phyloP scores from a whole-genome alignment of 2,797 vertebrate genomes.

The Catostomus latipinnis region DNA sequence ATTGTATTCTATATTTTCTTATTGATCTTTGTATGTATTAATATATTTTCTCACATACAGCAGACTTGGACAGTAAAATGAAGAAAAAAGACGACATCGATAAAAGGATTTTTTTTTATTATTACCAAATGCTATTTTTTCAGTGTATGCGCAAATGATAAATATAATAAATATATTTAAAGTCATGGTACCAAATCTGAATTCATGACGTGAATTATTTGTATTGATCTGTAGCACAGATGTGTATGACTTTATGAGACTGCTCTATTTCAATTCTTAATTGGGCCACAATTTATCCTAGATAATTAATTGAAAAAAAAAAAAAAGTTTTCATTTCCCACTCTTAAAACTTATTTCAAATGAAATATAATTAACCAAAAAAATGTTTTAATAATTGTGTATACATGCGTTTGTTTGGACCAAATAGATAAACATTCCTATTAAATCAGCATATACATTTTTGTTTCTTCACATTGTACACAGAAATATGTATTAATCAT shows the following conservation, averaged over 20 bases:
- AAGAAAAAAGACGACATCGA: slow-evolving; percentile 57
- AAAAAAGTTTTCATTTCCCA: too few species aligned
- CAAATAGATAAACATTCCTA: neutral
- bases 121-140: slow-evolving; percentile 70
- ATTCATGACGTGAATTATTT: slow-evolving; percentile 20
- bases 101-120: slow-evolving; percentile 60
- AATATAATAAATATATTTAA: slow-evolving; percentile 74
- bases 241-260: too few species aligned
- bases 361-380: too few species aligned
- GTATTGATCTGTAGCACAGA: neutral
- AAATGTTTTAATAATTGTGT: too few species aligned
- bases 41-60: slow-evolving; percentile 85
- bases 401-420: neutral
- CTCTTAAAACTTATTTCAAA: too few species aligned
- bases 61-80: slow-evolving; percentile 69
- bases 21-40: slow-evolving; percentile 80
- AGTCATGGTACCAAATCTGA: slow-evolving; percentile 68
- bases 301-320: too few species aligned
- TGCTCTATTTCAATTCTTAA: too few species aligned
- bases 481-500: slow-evolving; percentile 37
- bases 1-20: slow-evolving; percentile 75
- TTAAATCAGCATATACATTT: neutral
- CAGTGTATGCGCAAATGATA: slow-evolving; percentile 74
- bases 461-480: slow-evolving; percentile 3
- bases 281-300: too few species aligned